Evolutionary conservation across 1,140 invertebrate species (phyloP), one percentile per base, ranked within the genome.

Genomic region (Callitettix versicolor): DNA sequence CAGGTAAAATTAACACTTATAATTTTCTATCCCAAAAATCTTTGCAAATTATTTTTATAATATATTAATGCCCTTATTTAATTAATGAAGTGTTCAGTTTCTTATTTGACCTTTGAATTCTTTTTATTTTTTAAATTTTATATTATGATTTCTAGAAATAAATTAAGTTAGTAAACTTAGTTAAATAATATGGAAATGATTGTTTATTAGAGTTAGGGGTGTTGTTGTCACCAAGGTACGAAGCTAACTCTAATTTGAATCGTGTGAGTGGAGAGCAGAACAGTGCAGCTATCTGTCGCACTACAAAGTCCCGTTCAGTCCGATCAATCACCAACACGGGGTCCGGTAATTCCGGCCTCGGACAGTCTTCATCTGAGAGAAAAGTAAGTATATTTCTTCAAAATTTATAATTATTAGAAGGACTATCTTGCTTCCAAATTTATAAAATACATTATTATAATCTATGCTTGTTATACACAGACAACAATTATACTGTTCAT

Each of bases 331-430:
- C 24, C 33, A 55, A 33, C 22, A 58, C 57, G 57, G 57, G 57
- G 41, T 47, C 57, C 33, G 53, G 57, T 30, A 58, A 55, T 36
- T 58, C 57, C 17, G 49, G 46, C 57, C 57, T 58, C 53, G 57
- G 57, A 17, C 53, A 55, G 33, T 46, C 57, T 33, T 41, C 53
- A 18, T 21, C 22, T 21, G 21, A 46, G n/a, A 40, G 30, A 33
- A 48, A 40, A 34, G 57, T 55, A n/a, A 48, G 49, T 14, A 24
- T 20, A 12, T 46, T 20, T 20, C 9, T 20, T 21, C 14, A 14
- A 5, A 9, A 17, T 46, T 15, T 4, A 2, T 46, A 5, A 6
- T 18, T 21, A 9, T 46, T 17, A 46, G 2, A 15, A 24, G 18
- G 9, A 4, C 18, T 46, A 41, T 3, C 12, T 12, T 4, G 14